Evolutionary conservation across 2,113 vertebrate species (phyloP).

Genomic region (Scomber japonicus): DNA sequence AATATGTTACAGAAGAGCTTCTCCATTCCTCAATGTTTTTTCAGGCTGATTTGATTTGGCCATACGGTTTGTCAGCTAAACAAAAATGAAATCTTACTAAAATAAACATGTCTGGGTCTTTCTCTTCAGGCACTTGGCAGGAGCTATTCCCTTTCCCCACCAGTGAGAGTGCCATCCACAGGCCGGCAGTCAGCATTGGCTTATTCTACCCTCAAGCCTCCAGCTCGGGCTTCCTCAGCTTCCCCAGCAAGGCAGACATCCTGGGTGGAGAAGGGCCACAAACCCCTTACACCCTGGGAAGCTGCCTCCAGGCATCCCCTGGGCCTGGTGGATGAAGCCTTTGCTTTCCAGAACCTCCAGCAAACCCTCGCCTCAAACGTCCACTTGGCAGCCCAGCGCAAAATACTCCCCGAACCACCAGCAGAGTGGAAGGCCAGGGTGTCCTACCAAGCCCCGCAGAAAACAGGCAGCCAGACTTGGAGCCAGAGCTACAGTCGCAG

Average conservation of each 20-base stretch:
- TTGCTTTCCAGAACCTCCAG: conserved; percentile 86
- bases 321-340: conserved; percentile 94
- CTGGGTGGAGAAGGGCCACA: conserved; percentile 80
- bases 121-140: conserved; percentile 79
- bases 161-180: conserved; percentile 77
- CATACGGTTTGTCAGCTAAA: conserved; percentile 32
- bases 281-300: conserved; percentile 92
- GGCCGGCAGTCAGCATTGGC: conserved; percentile 70
- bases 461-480: conserved; percentile 61
- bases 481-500: conserved; percentile 48
- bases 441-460: conserved; percentile 77
- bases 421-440: conserved; percentile 88
- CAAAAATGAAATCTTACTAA: conserved; percentile 60
- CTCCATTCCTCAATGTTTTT: conserved; percentile 21
- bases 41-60: conserved; percentile 47
- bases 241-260: conserved; percentile 67
- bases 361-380: conserved; percentile 89
- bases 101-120: conserved; percentile 70
- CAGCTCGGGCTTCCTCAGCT: conserved; percentile 72
- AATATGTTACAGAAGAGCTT: conserved; percentile 20
- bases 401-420: conserved; percentile 86
- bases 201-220: conserved; percentile 82
- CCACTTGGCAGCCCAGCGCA: conserved; percentile 90
- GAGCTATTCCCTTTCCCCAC: conserved; percentile 87
- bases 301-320: conserved; percentile 91